Evolutionary conservation across 1,140 invertebrate species (phyloP), one percentile per base, ranked within the genome.

Genomic region (Pachypeltis micranthus): DNA sequence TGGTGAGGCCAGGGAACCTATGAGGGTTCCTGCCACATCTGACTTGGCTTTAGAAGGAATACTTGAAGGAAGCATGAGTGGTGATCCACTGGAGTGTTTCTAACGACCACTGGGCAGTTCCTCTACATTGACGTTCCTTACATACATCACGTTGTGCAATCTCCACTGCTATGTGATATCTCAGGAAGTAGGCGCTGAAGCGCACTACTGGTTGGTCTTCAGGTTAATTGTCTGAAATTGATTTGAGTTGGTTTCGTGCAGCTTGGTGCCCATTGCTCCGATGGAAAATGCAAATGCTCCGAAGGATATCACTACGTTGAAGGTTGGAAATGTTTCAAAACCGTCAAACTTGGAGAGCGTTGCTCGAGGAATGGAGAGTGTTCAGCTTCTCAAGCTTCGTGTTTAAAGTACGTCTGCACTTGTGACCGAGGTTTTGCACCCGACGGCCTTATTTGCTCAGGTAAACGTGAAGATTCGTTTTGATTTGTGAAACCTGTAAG

Each of bases 311-410:
- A 59, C 24, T 59, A 31, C 57, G 57, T 29, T 28, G 16, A 59
- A 59, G 57, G 28, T 1, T 59, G 57, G 57, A 14, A 34, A 29
- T 59, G 57, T n/a, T 59, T 19, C 29, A 4, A 29, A n/a, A 25
- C 28, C n/a, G 28, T n/a, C 25, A 29, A 59, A n/a, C 26, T 59
- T 3, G 57, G 57, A 14, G 26, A 31, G 57, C 14, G n/a, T 16
- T 59, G 57, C 57, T 14, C 57, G 10, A 29, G 57, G n/a, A 29
- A 27, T 7, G 57, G 57, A n/a, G 26, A 59, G 57, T 59, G 57
- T 28, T n/a, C 7, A 7, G 29, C 28, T 14, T 10, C 14, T 14
- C 24, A 59, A n/a, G 28, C 57, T 4, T 59, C 26, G 1, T 59
- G 57, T 28, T 14, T 59, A n/a, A 59, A 31, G 24, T 12, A 31